Base-by-base conservation (phyloP, 2,888 invertebrate genomes). In the Crioceris asparagi region DNA sequence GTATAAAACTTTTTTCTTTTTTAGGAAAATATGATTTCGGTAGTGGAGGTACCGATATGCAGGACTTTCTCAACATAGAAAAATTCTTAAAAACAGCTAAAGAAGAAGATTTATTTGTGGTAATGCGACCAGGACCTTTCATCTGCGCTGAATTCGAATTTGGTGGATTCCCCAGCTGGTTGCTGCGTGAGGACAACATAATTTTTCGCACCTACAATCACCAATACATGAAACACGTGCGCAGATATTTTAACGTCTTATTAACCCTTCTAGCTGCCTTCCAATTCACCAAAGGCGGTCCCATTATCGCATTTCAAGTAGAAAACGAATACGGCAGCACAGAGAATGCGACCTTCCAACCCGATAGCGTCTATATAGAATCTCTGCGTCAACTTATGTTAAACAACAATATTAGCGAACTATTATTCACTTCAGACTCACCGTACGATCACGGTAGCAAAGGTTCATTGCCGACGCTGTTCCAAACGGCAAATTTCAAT, bases 91-190 rank as follows among this genome's bases (percentile, higher is more conserved):
- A 75, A 46, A 65, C 72, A 2, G 92, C 91, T 0, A 75, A 34
- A 34, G 76, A 81, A 48, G 26, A 66, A 74, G 50, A 66, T 71
- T 10, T 92, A 29, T 63, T 80, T 12, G 88, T 90, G 1, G 74
- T 93, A 32, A 64, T 93, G 1, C 68, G 93, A 16, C 82, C 87
- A 0, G 93, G 93, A 0, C 93, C 93, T 0, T 94, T 87, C 54
- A 91, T 93, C 48, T 90, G 91, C 61, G 87, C 85, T 11, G 93
- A 94, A 67, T 78, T 90, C 65, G 92, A 93, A 41, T 65, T 62
- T 41, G 65, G 65, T 10, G 65, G 65, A 2, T 48, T 65, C 14
- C 63, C 63, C 3, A 57, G 56, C 41, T 59, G 59, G 59, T 39
- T 59, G 16, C 36, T 58, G 19, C 45, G 66, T 18, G 68, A 71